Base-by-base conservation (phyloP, 1,140 invertebrate species). In the Macrocentrus cingulum region DNA sequence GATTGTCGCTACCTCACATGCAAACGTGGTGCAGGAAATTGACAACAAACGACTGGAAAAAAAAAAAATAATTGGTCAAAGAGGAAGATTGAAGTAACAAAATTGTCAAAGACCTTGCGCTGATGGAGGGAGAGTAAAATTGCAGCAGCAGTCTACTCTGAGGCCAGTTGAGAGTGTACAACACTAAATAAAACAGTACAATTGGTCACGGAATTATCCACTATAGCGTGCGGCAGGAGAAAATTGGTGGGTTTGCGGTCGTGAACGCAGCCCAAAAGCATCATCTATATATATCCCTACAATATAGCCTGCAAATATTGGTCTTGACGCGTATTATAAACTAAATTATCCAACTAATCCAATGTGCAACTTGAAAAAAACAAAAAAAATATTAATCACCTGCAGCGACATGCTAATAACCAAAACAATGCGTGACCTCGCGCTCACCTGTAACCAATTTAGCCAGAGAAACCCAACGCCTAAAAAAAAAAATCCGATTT, bases 381-480 rank as follows among this genome's bases (percentile, higher is more conserved):
- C 61, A 68, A 69, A 69, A 65, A 60, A 61, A 56, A 49, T 60
- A 63, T 68, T 70, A 67, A 59, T 60, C 46, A 45, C 37, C 29
- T 51, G 62, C 63, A 68, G 66, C 66, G 63, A 70, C 56, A 59
- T 62, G 68, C 63, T 71, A 70, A 70, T 70, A 65, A 62, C 62
- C 67, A 62, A 67, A 71, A 69, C 62, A 70, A 66, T 66, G 45
- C 62, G 37, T 23, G 60, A 61, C 64, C 59, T 52, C 29, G 44
- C 59, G 62, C 39, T 62, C 60, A 60, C 63, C 64, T 57, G 59
- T 60, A 15, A 51, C 60, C 63, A 68, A 68, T 70, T 67, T 71
- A 50, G 42, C 29, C 8, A 54, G 61, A 50, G 67, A 68, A 66
- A 71, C 60, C 53, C 57, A 60, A 63, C 60, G 64, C 64, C 58